Evolutionary conservation across 1,140 invertebrate genomes (phyloP).

Genomic region (Parapsyche elsis): DNA sequence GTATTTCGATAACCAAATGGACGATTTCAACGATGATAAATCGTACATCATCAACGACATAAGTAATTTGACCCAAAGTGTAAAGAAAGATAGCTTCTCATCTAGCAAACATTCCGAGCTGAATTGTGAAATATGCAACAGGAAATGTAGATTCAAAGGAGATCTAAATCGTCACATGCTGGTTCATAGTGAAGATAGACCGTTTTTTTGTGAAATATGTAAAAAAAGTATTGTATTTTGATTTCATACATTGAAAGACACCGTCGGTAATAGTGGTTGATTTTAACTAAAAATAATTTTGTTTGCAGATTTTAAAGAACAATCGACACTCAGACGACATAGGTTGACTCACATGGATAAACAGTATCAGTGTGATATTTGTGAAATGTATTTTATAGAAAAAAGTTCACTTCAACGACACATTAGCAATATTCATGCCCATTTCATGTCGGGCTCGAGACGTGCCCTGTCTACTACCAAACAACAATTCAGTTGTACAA

Average conservation of each 20-base stretch:
- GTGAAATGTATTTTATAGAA: slow-evolving; percentile 52
- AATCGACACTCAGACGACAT: slow-evolving; percentile 50
- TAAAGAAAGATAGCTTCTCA: slow-evolving; percentile 21
- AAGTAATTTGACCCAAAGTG: slow-evolving; percentile 21
- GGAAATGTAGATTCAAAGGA: slow-evolving; percentile 48
- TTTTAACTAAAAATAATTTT: background rate
- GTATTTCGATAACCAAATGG: background rate
- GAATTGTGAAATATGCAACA: slow-evolving; percentile 42
- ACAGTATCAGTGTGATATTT: slow-evolving; percentile 54
- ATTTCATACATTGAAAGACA: too few relatives aligned
- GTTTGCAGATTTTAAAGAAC: slow-evolving; percentile 53
- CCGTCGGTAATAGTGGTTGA: background rate
- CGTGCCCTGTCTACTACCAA: slow-evolving; percentile 8
- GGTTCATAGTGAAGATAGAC: slow-evolving; percentile 54
- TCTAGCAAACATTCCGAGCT: slow-evolving; percentile 29
- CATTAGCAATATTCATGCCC: slow-evolving; percentile 53
- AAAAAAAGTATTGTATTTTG: slow-evolving; percentile 52
- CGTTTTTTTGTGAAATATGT: slow-evolving; percentile 52
- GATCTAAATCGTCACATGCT: slow-evolving; percentile 54
- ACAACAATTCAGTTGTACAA: slow-evolving; percentile 55
- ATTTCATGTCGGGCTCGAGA: slow-evolving; percentile 47
- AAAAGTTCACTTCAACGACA: slow-evolving; percentile 51
- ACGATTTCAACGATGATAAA: slow-evolving; percentile 12
- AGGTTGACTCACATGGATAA: slow-evolving; percentile 55
- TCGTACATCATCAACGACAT: slow-evolving; percentile 35